Evolutionary conservation across 1,140 invertebrate genomes (phyloP).

Genomic region (Bacillus rossius): DNA sequence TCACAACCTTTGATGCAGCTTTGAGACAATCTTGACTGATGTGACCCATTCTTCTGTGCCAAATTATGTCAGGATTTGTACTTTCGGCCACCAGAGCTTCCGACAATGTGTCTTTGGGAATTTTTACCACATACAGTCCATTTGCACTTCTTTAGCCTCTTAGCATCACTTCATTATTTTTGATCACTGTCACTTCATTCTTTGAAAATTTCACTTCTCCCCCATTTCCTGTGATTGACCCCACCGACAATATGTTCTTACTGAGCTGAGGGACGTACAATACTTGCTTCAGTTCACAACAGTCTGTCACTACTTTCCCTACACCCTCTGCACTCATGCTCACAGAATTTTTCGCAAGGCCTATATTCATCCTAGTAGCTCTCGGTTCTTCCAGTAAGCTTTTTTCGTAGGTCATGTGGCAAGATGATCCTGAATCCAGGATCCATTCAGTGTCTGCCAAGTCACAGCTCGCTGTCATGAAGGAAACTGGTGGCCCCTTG

Average conservation of each 20-base stretch:
- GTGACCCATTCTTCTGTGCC: too few relatives aligned
- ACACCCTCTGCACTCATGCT: neutral
- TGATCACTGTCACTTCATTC: too few relatives aligned
- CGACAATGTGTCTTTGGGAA: too few relatives aligned
- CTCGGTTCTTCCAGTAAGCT: neutral
- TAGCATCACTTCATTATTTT: too few relatives aligned
- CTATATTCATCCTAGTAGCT: neutral
- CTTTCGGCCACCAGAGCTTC: too few relatives aligned
- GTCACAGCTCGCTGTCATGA: neutral
- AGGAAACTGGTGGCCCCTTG: neutral
- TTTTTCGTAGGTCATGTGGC: constrained; percentile 1
- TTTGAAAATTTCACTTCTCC: too few relatives aligned
- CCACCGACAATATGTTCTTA: neutral
- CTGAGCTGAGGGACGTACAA: neutral
- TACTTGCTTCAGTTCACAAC: neutral
- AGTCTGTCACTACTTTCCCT: neutral
- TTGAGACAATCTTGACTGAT: too few relatives aligned
- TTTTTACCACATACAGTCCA: too few relatives aligned
- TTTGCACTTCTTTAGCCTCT: too few relatives aligned
- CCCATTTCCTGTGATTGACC: too few relatives aligned
- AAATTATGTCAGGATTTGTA: too few relatives aligned
- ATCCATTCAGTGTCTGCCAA: neutral
- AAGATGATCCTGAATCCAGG: constrained; percentile 2
- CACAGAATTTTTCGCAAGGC: neutral
- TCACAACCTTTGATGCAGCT: too few relatives aligned